These are phyloP conservation scores for Dichetophora obliterata DNA, from an alignment of 2,888 invertebrate genomes.

Conservation along the genomic window DNA sequence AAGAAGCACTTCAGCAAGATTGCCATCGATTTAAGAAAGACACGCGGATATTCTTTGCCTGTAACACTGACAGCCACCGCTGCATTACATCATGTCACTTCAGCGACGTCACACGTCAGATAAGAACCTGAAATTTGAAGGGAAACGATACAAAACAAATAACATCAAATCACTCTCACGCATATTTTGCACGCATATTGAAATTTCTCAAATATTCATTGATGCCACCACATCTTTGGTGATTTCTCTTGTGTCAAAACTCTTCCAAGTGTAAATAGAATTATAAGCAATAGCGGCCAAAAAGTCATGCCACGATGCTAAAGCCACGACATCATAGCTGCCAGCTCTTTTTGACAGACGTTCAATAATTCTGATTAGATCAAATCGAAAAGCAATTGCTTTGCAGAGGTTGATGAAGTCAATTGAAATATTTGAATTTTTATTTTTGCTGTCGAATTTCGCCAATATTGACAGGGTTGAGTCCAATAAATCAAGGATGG, in stretches of 20 bases:
- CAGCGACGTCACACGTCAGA: not conserved
- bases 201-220: conserved; percentile 3
- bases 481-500: no score
- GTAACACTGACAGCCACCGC: not conserved
- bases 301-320: not conserved
- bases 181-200: not conserved
- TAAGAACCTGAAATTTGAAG: not conserved
- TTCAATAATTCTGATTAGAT: not conserved
- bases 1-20: not conserved
- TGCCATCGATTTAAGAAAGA: no score
- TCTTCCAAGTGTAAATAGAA: not conserved
- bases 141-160: not conserved
- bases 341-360: not conserved
- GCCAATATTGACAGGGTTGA: no score
- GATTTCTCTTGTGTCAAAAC: not conserved
- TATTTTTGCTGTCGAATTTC: no score
- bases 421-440: not conserved
- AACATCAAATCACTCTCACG: conserved; percentile 13
- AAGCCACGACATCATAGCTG: no score
- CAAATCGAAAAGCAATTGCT: not conserved
- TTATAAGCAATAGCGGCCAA: not conserved
- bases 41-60: not conserved
- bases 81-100: not conserved
- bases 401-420: not conserved
- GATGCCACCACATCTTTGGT: not conserved